A percentile compares a stretch with the other conserved stretches of the same genome.
phyloP scores from a whole-genome alignment of 1,140 invertebrate species.

The Drosophila jambulina region DNA sequence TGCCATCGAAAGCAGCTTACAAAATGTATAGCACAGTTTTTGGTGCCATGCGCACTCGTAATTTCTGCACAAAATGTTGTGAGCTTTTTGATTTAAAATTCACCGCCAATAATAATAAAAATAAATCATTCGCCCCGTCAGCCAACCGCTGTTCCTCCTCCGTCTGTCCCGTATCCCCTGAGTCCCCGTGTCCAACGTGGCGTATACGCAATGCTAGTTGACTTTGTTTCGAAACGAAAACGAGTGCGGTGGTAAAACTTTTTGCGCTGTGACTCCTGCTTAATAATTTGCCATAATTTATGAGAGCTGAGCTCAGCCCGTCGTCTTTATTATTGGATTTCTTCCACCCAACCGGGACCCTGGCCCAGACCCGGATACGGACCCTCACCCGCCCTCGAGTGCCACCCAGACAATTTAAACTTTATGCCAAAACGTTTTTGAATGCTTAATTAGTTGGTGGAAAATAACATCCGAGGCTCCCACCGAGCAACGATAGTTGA shows the following conservation, averaged over 20 bases:
- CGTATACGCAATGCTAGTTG: conserved; percentile 56
- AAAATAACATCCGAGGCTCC: conserved; percentile 9
- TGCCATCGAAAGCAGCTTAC: conserved; percentile 54
- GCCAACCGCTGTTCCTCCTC: conserved; percentile 22
- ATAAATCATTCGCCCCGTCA: conserved; percentile 66
- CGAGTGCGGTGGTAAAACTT: conserved; percentile 61
- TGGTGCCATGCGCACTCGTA: conserved; percentile 13
- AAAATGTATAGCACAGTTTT: conserved; percentile 67
- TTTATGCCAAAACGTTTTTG: conserved; percentile 76
- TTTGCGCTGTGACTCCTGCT: conserved; percentile 63
- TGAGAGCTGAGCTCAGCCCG: conserved; percentile 31
- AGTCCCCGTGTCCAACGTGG: neutral
- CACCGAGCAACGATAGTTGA: conserved; percentile 5
- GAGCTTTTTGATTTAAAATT: conserved; percentile 79
- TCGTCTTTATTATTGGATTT: conserved; percentile 74
- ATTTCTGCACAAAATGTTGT: conserved; percentile 57
- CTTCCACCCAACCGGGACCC: conserved; percentile 24
- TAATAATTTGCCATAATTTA: conserved; percentile 77
- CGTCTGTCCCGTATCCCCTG: too few relatives aligned
- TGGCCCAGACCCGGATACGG: conserved; percentile 9
- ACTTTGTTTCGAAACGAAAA: conserved; percentile 42
- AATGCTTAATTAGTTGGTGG: conserved; percentile 76
- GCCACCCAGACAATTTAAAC: conserved; percentile 64
- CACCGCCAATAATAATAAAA: conserved; percentile 82
- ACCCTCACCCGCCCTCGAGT: neutral